Percentiles rank a stretch among this genome's conserved stretches.
These are phyloP conservation scores for Hippopotamyrus pictus DNA, from an alignment of 2,797 vertebrate species.

Conservation along the genomic window DNA sequence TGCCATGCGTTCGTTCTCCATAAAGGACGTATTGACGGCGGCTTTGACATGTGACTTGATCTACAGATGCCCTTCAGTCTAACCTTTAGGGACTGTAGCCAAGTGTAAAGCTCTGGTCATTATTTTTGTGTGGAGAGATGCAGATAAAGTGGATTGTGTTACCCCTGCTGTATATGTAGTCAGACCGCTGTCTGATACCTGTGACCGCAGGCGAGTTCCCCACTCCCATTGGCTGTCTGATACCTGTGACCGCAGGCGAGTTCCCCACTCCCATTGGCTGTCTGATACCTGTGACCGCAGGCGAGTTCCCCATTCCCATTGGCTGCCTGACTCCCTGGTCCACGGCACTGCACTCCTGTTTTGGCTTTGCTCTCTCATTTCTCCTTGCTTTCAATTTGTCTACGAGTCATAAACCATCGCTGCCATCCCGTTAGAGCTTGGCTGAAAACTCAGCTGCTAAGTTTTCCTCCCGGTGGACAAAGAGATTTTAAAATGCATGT, in stretches of 20 bases:
- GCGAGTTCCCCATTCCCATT: constrained; percentile 42
- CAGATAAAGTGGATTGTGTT: constrained; percentile 43
- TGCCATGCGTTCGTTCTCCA: constrained; percentile 56
- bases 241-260: constrained; percentile 23
- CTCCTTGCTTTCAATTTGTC: background rate
- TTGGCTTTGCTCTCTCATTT: background rate
- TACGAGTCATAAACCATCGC: background rate
- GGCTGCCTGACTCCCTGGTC: constrained; percentile 30
- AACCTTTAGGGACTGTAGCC: constrained; percentile 52
- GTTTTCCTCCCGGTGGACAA: background rate
- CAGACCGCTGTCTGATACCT: constrained; percentile 44
- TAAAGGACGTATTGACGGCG: constrained; percentile 56
- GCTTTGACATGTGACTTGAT: constrained; percentile 55
- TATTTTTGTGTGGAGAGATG: constrained; percentile 45
- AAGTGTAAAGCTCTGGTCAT: constrained; percentile 52
- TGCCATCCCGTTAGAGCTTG: background rate
- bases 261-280: constrained; percentile 45
- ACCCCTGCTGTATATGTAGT: constrained; percentile 50
- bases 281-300: constrained; percentile 23
- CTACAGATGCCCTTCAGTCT: constrained; percentile 54
- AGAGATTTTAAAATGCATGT: background rate
- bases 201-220: constrained; percentile 23
- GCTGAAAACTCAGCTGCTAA: background rate
- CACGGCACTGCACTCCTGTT: background rate
- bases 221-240: constrained; percentile 47